Evolutionary conservation across 1,140 invertebrate genomes (phyloP), one percentile per base, ranked within the genome.

Genomic region (Drosophila busckii): DNA sequence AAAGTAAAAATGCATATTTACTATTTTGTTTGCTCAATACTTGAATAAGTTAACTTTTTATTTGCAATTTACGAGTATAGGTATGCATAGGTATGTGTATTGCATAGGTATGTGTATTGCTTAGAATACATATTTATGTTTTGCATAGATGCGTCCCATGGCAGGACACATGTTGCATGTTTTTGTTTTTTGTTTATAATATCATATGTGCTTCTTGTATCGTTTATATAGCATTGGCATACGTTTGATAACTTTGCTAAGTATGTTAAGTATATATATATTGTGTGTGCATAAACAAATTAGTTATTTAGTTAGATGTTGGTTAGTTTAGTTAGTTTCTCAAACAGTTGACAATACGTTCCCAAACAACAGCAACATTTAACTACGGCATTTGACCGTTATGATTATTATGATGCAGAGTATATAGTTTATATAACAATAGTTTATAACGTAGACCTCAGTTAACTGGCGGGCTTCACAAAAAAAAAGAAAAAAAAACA

Each of bases 291-390:
- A 44, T 45, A 52, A n/a, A n/a, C n/a, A n/a, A n/a, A n/a, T n/a
- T n/a, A n/a, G n/a, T n/a, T n/a, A n/a, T n/a, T n/a, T n/a, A n/a
- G n/a, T n/a, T n/a, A n/a, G n/a, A n/a, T n/a, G n/a, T n/a, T n/a
- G n/a, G n/a, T n/a, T n/a, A n/a, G n/a, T n/a, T n/a, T n/a, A n/a
- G n/a, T n/a, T n/a, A n/a, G n/a, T n/a, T n/a, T n/a, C n/a, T n/a
- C n/a, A n/a, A n/a, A n/a, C 63, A 52, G 54, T 52, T 76, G 71
- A 66, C 53, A 71, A 80, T 80, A 69, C 65, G 70, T 80, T 85
- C 83, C 83, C 83, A 85, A 85, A 85, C 83, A 85, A 85, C 83
- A 85, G 83, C 83, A 85, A 85, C 82, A 83, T 85, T 78, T 82
- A 70, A 75, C 61, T 75, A 54, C 34, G 49, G 32, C 26, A 45